phyloP scores from a whole-genome alignment of 2,888 invertebrate species.

The Drosophila anomelani region DNA sequence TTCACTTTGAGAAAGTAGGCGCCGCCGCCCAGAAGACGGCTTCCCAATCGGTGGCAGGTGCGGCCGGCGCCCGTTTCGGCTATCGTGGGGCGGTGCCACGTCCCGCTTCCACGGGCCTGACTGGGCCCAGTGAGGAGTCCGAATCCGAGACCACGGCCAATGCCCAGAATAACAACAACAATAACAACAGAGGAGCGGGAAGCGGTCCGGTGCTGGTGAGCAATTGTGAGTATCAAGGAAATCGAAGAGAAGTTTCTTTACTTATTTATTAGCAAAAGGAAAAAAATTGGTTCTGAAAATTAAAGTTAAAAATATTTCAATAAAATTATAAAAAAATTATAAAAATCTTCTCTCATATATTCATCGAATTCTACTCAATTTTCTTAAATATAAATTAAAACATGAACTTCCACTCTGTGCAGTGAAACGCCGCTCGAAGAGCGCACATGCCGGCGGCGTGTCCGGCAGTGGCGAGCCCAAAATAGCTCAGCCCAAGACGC shows the following conservation, averaged over 20 bases:
- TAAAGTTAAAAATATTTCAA: not conserved
- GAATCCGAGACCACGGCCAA: slow-evolving; percentile 49
- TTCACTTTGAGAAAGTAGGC: slow-evolving; percentile 83
- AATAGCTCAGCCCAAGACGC: slow-evolving; percentile 83
- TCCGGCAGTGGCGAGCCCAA: slow-evolving; percentile 79
- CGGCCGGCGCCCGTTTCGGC: slow-evolving; percentile 89
- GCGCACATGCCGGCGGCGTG: slow-evolving; percentile 84
- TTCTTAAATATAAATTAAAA: not conserved
- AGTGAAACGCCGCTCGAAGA: slow-evolving; percentile 85
- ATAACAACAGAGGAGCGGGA: slow-evolving; percentile 24
- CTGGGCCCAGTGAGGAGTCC: slow-evolving; percentile 84
- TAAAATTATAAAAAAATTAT: too few relatives aligned
- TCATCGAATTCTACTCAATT: not conserved
- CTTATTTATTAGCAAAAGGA: not conserved
- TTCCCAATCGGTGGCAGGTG: slow-evolving; percentile 15
- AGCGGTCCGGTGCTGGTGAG: slow-evolving; percentile 64
- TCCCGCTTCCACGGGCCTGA: slow-evolving; percentile 87
- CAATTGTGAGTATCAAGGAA: slow-evolving; percentile 75
- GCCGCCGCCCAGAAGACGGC: slow-evolving; percentile 64
- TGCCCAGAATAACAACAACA: slow-evolving; percentile 67
- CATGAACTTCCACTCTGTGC: slow-evolving; percentile 6
- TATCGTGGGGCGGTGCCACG: slow-evolving; percentile 87
- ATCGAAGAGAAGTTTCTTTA: not conserved
- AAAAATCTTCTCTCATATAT: not conserved
- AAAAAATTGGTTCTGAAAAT: not conserved